phyloP scores from a whole-genome alignment of 2,797 vertebrate genomes.

The Sternotherus odoratus region DNA sequence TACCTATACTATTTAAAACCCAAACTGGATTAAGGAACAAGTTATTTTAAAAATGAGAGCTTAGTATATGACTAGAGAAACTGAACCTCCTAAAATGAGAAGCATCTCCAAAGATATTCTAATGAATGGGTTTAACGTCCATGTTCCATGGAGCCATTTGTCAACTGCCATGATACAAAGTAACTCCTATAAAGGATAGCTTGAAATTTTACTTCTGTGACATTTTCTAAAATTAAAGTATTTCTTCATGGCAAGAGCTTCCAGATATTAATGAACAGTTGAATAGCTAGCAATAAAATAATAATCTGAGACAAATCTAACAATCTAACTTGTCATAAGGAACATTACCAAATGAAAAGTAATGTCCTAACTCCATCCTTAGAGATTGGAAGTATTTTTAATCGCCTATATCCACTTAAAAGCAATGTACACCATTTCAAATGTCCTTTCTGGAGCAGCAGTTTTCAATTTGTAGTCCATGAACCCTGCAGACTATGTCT shows the following conservation, averaged over 20 bases:
- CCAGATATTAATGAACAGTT: conserved; percentile 64
- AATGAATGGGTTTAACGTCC: conserved; percentile 18
- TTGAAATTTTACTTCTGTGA: conserved; percentile 50
- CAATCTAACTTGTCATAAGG: conserved; percentile 26
- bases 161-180: conserved; percentile 32
- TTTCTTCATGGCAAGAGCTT: conserved; percentile 35
- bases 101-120: conserved; percentile 13
- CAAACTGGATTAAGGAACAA: neutral
- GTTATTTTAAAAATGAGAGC: conserved; percentile 23
- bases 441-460: neutral
- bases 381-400: too few relatives aligned
- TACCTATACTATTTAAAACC: conserved; percentile 8
- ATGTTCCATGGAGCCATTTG: conserved; percentile 8
- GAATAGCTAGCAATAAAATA: conserved; percentile 58
- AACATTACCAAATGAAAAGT: conserved; percentile 2
- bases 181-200: conserved; percentile 17
- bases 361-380: neutral
- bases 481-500: too few relatives aligned
- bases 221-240: conserved; percentile 61
- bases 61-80: conserved; percentile 37
- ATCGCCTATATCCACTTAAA: too few relatives aligned
- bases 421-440: neutral
- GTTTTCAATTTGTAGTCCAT: too few relatives aligned
- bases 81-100: conserved; percentile 31
- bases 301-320: conserved; percentile 42